Evolutionary conservation across 92 coral and sea anemone species (phyloP), one percentile per base, ranked within the genome.

Genomic region (Blastomussa wellsi): DNA sequence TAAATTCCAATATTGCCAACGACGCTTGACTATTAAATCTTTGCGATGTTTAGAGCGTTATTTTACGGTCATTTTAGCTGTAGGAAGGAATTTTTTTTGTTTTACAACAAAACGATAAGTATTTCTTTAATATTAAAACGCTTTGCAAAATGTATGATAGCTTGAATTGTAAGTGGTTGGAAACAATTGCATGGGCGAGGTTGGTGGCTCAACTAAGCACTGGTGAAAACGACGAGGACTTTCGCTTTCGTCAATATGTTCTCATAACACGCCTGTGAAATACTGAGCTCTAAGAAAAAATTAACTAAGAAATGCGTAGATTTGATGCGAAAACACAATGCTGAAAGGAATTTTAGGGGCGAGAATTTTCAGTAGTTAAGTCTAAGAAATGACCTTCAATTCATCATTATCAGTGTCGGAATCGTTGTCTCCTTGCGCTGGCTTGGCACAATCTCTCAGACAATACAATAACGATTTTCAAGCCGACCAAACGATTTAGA

Each of bases 141-240:
- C 14, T 62, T 28, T 35, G 11, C 68, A 28, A 28, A 24, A 28
- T 62, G 17, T 2, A 26, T 26, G 64, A 35, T 48, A 47, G 20
- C 36, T 15, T 15, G 35, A 51, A 32, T 31, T 29, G 78, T 19
- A 31, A 22, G 42, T 16, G 48, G 22, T 15, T 31, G 14, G 26
- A 14, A 9, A 24, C 1, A 13, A 10, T 1, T 20, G n/a, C n/a
- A n/a, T n/a, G 82, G 82, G 82, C 73, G 82, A 79, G 82, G 73
- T 48, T 62, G 11, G 28, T 35, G 15, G 33, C 1, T 26, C 68
- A 4, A 57, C 65, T 1, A 57, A 24, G 22, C 32, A 26, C 15
- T 62, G 14, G 12, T 62, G 4, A 26, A 28, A 62, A 26, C 16
- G 16, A 62, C 68, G 17, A 62, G 68, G 35, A 1, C 68, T 16